phyloP scores from a whole-genome alignment of 2,888 invertebrate genomes.

The Temnothorax unifasciatus region DNA sequence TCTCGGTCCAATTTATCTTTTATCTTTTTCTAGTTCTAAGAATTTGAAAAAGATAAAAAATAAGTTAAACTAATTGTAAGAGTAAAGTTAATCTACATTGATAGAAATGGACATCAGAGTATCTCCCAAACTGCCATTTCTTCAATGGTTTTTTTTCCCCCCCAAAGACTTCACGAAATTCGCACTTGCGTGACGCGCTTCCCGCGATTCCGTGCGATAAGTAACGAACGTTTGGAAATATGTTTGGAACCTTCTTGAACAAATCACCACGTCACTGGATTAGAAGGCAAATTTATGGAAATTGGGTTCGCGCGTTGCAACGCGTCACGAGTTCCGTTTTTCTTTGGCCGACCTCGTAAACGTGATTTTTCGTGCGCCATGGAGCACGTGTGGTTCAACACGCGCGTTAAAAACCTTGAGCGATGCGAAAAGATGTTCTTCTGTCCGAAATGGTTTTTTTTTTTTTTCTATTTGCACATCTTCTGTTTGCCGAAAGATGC shows the following conservation, averaged over 20 bases:
- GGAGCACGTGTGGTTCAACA: neutral
- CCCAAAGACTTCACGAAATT: neutral
- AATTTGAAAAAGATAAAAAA: no score
- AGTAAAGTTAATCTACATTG: no score
- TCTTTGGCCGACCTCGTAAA: neutral
- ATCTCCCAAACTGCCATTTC: neutral
- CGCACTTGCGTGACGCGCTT: neutral
- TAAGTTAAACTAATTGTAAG: no score
- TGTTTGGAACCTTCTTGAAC: neutral
- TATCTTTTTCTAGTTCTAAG: no score
- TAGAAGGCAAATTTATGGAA: conserved; percentile 35
- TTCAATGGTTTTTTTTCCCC: neutral
- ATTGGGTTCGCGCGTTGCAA: neutral
- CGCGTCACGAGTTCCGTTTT: neutral
- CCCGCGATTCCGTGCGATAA: neutral
- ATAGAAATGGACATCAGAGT: no score
- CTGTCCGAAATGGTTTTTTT: no score
- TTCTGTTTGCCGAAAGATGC: neutral
- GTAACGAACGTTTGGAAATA: neutral
- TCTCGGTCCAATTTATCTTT: no score
- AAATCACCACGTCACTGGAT: neutral
- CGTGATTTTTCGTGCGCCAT: neutral
- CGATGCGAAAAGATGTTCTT: neutral
- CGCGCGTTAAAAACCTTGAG: neutral
- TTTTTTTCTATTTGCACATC: neutral